Evolutionary conservation across 2,113 vertebrate species (phyloP).

Genomic region (Ornithorhynchus anatinus): DNA sequence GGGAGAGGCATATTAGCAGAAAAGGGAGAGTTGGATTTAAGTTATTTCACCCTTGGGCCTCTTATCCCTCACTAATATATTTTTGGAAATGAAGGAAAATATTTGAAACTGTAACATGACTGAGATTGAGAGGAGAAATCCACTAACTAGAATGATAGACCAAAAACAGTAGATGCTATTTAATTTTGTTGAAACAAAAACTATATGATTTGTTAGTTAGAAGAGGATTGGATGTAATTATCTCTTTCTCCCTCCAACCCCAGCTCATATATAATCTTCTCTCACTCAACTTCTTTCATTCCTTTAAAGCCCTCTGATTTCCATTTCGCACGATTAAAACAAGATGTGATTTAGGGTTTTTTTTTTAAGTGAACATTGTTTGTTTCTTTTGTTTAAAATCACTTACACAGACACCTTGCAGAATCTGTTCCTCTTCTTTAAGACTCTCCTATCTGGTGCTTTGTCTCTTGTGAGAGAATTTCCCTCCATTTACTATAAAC

Average conservation of each 20-base stretch:
- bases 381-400: conserved; percentile 61
- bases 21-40: too few species aligned
- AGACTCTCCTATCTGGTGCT: conserved; percentile 40
- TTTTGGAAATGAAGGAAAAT: not conserved
- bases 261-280: conserved; percentile 4
- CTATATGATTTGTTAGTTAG: not conserved
- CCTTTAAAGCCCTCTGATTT: too few species aligned
- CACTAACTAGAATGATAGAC: not conserved
- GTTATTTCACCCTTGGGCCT: fast-evolving
- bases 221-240: not conserved
- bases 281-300: conserved; percentile 21
- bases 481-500: conserved; percentile 48
- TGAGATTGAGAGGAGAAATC: too few species aligned
- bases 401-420: conserved; percentile 60
- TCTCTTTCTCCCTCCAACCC: not conserved
- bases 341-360: conserved; percentile 33
- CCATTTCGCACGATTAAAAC: conserved; percentile 35
- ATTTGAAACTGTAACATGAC: not conserved
- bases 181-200: not conserved
- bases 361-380: conserved; percentile 41
- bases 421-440: conserved; percentile 46
- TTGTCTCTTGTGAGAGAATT: conserved; percentile 55
- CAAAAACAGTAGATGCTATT: not conserved
- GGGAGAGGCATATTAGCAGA: too few species aligned
- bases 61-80: not conserved